A percentile compares a stretch with the other conserved stretches of the same genome.
Conservation (phyloP, 2,797 vertebrate species). For the Orientallactaga sibirica region DNA sequence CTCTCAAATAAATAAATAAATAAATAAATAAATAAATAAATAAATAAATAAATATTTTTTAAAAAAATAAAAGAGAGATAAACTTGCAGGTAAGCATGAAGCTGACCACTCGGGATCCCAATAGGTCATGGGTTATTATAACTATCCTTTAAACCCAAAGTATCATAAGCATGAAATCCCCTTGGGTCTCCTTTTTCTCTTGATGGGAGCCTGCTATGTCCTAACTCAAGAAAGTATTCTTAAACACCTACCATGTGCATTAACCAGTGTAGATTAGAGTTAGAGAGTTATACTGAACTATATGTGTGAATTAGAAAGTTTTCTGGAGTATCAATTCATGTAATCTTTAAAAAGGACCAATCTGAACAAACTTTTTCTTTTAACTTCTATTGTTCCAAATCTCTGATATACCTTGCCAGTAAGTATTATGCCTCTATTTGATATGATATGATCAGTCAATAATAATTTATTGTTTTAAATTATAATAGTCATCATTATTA, state of each 20-base stretch:
- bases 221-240: background rate
- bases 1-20: too few species aligned
- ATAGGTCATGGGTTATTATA: background rate
- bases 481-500: background rate
- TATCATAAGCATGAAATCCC: background rate
- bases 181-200: background rate
- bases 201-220: background rate
- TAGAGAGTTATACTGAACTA: background rate
- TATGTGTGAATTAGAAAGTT: conserved; percentile 32
- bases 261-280: background rate
- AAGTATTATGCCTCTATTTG: background rate
- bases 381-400: background rate
- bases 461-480: conserved; percentile 17
- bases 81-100: background rate
- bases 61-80: background rate
- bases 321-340: conserved; percentile 32
- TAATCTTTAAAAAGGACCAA: background rate
- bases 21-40: too few species aligned
- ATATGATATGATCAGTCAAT: background rate
- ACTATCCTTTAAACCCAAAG: background rate
- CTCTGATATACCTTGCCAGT: background rate
- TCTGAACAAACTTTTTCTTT: background rate
- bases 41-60: too few species aligned
- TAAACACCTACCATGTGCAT: background rate
- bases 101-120: background rate